These are phyloP conservation scores for Sialia sialis DNA, from an alignment of 2,113 vertebrate species.

Conservation along the genomic window DNA sequence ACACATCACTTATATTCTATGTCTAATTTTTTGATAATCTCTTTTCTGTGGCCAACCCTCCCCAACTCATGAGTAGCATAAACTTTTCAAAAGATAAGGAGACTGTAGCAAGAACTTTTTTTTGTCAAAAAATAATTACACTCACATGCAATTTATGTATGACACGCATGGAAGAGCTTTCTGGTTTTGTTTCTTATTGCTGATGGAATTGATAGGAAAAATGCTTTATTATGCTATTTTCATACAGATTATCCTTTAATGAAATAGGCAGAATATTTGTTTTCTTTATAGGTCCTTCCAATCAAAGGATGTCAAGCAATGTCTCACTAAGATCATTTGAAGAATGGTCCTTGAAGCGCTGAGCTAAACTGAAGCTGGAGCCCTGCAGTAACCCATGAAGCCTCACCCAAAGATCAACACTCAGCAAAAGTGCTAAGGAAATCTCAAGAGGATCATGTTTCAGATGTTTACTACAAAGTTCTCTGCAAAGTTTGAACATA, in stretches of 20 bases:
- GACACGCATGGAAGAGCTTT: neutral
- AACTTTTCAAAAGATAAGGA: neutral
- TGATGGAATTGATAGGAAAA: neutral
- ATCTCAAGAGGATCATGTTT: neutral
- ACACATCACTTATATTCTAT: neutral
- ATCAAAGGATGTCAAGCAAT: neutral
- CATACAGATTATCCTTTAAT: neutral
- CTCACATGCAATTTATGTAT: neutral
- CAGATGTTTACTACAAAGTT: neutral
- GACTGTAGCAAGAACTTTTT: neutral
- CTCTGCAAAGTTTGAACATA: neutral
- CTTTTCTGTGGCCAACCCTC: neutral
- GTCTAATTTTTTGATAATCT: neutral
- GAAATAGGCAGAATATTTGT: neutral
- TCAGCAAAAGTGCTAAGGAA: neutral
- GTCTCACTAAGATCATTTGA: neutral
- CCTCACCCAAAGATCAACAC: neutral
- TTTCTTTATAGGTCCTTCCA: neutral
- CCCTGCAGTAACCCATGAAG: neutral
- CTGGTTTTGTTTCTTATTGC: neutral
- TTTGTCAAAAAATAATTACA: neutral
- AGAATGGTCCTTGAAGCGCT: neutral
- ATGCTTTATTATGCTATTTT: neutral
- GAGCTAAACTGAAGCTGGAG: neutral
- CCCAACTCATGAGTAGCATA: neutral